Conservation (phyloP, 2,888 invertebrate species). For the Itoplectis maculator region DNA sequence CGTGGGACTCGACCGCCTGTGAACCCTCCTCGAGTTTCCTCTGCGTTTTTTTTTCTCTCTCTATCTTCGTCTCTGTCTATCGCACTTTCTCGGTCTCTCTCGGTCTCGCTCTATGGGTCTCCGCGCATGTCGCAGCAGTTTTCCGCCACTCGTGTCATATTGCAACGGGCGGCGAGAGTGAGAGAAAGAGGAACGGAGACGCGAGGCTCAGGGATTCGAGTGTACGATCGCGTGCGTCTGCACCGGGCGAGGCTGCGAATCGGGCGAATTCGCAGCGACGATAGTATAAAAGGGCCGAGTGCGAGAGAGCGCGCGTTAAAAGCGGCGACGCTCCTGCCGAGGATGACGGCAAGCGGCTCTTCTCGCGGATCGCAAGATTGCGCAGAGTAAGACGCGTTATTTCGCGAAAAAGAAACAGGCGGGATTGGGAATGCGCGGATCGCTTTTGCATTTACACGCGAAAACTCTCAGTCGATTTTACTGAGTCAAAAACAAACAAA, state of each 20-base stretch:
- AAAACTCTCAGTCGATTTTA: too few species aligned
- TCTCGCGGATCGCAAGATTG: background rate
- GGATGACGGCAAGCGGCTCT: background rate
- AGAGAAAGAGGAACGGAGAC: too few species aligned
- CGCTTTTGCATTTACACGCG: too few species aligned
- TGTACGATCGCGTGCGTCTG: slow-evolving; percentile 28
- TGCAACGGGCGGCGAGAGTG: background rate
- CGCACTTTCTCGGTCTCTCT: background rate
- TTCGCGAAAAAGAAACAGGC: background rate
- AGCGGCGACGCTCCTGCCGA: background rate
- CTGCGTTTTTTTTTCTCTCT: background rate
- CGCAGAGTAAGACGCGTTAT: background rate
- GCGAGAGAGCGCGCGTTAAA: slow-evolving; percentile 51
- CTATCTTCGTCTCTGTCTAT: background rate
- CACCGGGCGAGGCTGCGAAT: slow-evolving; percentile 4
- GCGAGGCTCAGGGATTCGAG: background rate
- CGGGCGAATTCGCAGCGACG: slow-evolving; percentile 23
- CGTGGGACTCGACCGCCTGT: slow-evolving; percentile 49
- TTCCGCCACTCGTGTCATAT: slow-evolving; percentile 27
- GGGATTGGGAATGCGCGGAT: background rate
- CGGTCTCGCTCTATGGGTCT: background rate
- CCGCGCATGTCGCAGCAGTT: slow-evolving; percentile 28
- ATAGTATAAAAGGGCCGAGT: slow-evolving; percentile 11
- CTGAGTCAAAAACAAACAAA: too few species aligned
- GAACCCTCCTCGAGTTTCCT: slow-evolving; percentile 22